Evolutionary conservation across 2,113 vertebrate species (phyloP).

Genomic region (Myiopsitta monachus): DNA sequence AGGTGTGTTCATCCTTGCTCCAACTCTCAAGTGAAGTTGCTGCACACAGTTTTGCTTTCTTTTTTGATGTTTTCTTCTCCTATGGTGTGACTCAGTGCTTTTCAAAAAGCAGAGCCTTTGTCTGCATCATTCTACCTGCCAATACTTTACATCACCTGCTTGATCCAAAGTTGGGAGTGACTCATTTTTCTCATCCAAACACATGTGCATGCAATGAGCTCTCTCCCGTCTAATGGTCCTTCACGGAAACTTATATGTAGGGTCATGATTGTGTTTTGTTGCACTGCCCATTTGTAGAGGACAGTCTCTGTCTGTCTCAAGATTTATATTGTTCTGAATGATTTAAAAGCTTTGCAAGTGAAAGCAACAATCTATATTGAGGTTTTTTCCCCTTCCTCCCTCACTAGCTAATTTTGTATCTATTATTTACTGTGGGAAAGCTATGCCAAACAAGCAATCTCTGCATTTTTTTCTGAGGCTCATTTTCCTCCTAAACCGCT

Average conservation of each 20-base stretch:
- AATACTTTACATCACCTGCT: constrained; percentile 61
- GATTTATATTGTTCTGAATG: constrained; percentile 56
- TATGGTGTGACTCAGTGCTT: constrained; percentile 62
- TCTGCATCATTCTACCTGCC: constrained; percentile 53
- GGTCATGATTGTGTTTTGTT: constrained; percentile 61
- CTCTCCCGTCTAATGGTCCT: constrained; percentile 55
- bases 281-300: constrained; percentile 55
- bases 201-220: constrained; percentile 62
- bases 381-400: constrained; percentile 5
- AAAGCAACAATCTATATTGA: constrained; percentile 22
- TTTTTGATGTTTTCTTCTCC: constrained; percentile 31
- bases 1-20: neutral
- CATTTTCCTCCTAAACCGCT: constrained; percentile 2
- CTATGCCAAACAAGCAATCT: constrained; percentile 35
- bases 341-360: constrained; percentile 55
- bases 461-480: constrained; percentile 14
- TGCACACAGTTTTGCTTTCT: constrained; percentile 10
- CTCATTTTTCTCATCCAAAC: constrained; percentile 63
- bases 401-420: constrained; percentile 52
- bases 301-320: constrained; percentile 57
- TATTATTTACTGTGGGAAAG: constrained; percentile 63
- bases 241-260: constrained; percentile 59
- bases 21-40: neutral
- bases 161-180: constrained; percentile 59
- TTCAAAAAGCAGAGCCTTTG: constrained; percentile 57